Evolutionary conservation across 2,888 invertebrate species (phyloP).

Genomic region (Euphydryas editha): DNA sequence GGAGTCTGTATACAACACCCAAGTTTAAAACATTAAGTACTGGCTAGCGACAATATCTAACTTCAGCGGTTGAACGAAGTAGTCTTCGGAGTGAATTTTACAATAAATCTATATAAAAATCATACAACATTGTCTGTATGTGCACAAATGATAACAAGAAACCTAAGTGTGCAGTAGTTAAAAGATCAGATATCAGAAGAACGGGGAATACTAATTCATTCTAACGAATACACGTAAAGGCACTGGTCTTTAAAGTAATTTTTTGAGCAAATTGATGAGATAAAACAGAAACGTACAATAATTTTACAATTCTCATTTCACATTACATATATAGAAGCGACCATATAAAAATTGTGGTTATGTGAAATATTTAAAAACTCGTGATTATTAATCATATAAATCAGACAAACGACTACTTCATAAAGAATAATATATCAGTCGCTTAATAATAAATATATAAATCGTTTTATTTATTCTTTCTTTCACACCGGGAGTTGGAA

Average conservation of each 20-base stretch:
- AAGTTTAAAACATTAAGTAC: neutral
- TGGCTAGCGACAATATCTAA: neutral
- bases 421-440: too few species aligned
- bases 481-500: too few species aligned
- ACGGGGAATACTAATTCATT: neutral
- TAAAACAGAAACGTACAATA: neutral
- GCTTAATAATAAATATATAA: too few species aligned
- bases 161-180: neutral
- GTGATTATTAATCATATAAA: too few species aligned
- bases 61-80: slow-evolving; percentile 19
- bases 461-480: too few species aligned
- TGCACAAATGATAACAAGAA: neutral
- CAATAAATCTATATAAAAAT: neutral
- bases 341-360: too few species aligned
- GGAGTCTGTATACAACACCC: neutral
- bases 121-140: neutral
- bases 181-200: neutral
- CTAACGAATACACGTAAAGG: neutral
- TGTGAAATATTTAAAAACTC: too few species aligned
- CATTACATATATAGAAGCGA: too few species aligned
- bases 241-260: neutral
- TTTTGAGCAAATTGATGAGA: neutral
- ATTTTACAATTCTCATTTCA: neutral
- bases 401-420: too few species aligned
- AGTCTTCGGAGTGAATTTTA: slow-evolving; percentile 7